Evolutionary conservation across 53 echinoderm and acorn worm species (phyloP), one percentile per base, ranked within the genome.

Genomic region (Echinometra lucunter): DNA sequence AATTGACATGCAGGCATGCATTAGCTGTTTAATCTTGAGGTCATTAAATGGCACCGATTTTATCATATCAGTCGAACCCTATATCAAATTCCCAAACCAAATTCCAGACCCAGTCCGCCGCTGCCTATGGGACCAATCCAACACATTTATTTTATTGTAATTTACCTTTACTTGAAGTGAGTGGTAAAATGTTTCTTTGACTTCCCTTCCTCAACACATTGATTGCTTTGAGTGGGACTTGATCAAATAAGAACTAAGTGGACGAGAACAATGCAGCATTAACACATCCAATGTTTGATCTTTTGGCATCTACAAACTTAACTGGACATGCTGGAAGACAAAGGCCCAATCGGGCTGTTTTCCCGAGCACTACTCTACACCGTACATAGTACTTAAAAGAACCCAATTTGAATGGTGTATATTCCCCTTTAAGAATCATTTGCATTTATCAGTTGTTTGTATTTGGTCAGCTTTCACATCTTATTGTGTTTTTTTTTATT

Each of bases 241-340:
- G 45, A 28, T 47, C 85, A 83, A 83, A 83, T 47, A 83, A 83
- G 47, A 83, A 49, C 85, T 83, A 83, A 83, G 85, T 83, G 85
- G 85, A 0, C 17, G n/a, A 83, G 85, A 11, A 83, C 85, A 83
- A 83, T 83, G 49, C 12, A 6, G 49, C 49, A 83, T 83, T 83
- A 83, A 83, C 85, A 83, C 85, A 83, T 83, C 85, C 28, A 6
- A 28, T 83, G 85, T 83, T 83, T 83, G 85, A 47, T 83, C n/a
- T 83, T 5, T 12, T 8, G 49, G 28, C 85, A 45, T 28, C 42
- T 38, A 49, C 49, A 49, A 49, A 83, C 85, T 47, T 7, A n/a
- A n/a, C n/a, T n/a, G n/a, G n/a, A n/a, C n/a, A 83, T 13, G 10
- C 5, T 27, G 49, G 11, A 19, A 21, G 49, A 83, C 45, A 83